Evolutionary conservation across 53 echinoderm and acorn worm genomes (phyloP).

Genomic region (Paracentrotus lividus): DNA sequence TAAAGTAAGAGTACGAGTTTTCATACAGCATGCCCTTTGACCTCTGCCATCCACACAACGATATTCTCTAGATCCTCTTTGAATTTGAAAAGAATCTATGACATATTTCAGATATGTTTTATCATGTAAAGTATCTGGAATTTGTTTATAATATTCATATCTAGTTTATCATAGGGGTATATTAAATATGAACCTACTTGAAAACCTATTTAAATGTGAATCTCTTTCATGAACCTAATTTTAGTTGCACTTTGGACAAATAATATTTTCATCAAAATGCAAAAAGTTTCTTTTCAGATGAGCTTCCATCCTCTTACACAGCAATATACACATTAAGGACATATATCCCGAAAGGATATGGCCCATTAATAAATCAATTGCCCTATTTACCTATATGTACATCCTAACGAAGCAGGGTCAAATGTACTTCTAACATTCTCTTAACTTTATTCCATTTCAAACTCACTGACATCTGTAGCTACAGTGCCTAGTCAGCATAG

Average conservation of each 20-base stretch:
- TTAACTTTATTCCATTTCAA: background rate
- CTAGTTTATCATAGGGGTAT: too few species aligned
- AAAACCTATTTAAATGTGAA: background rate
- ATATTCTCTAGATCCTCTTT: too few species aligned
- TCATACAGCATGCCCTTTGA: too few species aligned
- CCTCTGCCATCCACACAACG: too few species aligned
- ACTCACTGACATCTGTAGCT: background rate
- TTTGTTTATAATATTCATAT: too few species aligned
- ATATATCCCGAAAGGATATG: background rate
- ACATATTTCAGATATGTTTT: too few species aligned
- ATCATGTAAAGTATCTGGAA: too few species aligned
- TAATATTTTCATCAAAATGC: background rate
- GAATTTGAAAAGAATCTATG: too few species aligned
- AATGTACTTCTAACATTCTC: background rate
- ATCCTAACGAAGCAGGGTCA: background rate
- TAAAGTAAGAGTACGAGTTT: too few species aligned
- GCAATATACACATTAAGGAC: background rate
- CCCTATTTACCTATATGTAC: background rate
- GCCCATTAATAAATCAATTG: constrained; percentile 36
- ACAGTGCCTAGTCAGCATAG: background rate
- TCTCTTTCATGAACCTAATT: background rate
- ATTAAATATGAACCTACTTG: background rate
- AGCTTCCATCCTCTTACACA: background rate
- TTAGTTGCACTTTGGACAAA: background rate
- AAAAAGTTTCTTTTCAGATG: background rate